A percentile compares a stretch with the other conserved stretches of the same genome.
phyloP scores from a whole-genome alignment of 2,113 vertebrate genomes.

The Corythornis cristatus region DNA sequence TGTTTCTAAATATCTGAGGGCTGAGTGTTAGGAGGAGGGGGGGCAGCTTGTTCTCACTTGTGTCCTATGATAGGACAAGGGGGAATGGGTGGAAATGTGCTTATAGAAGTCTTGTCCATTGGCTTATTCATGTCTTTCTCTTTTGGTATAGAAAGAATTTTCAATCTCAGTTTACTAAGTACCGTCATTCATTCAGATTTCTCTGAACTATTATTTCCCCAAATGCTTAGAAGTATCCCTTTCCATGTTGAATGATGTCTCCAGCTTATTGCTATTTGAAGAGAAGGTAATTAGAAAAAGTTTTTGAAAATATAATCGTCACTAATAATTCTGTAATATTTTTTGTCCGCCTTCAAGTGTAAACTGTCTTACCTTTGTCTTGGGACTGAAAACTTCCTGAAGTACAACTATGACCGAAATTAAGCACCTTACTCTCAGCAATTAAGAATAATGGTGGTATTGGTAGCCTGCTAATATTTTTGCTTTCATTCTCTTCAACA shows the following conservation, averaged over 20 bases:
- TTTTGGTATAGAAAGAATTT: not conserved
- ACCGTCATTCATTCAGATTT: not conserved
- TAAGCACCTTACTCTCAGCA: not conserved
- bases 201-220: not conserved
- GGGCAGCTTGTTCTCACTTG: too few relatives aligned
- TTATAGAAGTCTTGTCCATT: not conserved
- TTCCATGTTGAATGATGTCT: not conserved
- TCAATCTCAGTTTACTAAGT: not conserved
- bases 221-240: not conserved
- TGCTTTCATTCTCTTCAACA: not conserved
- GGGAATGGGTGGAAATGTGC: too few relatives aligned
- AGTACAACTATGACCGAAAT: not conserved
- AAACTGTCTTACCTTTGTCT: not conserved
- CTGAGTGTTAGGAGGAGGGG: too few relatives aligned
- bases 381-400: not conserved
- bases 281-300: not conserved
- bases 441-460: not conserved
- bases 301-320: not conserved
- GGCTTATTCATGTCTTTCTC: not conserved
- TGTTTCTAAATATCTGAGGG: too few relatives aligned
- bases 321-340: not conserved
- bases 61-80: too few relatives aligned
- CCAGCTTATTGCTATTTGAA: not conserved
- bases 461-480: not conserved
- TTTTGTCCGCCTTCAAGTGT: not conserved